Base-by-base conservation (phyloP, 1,140 invertebrate genomes). In the Physella acuta region DNA sequence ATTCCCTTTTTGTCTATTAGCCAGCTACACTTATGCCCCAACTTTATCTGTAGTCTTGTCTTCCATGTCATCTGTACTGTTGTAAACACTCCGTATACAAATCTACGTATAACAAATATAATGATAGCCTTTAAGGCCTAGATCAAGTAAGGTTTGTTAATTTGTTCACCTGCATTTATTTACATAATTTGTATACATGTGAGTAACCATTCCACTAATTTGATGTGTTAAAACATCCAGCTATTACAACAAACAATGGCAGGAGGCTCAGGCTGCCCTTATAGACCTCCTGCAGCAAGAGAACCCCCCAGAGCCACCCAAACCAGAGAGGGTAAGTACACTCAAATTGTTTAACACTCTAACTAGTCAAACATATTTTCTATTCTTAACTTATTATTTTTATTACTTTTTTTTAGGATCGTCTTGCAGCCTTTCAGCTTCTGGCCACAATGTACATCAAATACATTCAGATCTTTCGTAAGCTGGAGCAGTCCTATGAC, bases 401-500 rank as follows among this genome's bases (percentile, higher is more conserved):
- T n/a, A n/a, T n/a, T n/a, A n/a, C 44, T 51, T 33, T 28, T 49
- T 65, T 72, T 75, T 72, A 86, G 85, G 84, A 85, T 76, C 78
- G 80, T 37, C 55, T 80, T 33, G 83, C 83, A 33, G 84, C 81
- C 24, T 85, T 86, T 72, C 84, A 86, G 69, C 73, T 84, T 11
- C 65, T 86, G 39, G 84, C 84, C 0, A 86, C 85, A 0, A 85
- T 86, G 77, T 93, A 93, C 78, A 85, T 93, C 0, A 90, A 91
- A 63, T 97, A 97, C 77, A 91, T 94, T 2, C 84, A 90, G 20
- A 87, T 93, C 0, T 88, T 91, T 16, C 90, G 92, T 67, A 89
- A 89, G 71, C 79, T 98, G 14, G 90, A 93, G 77, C 84, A 89
- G 71, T 92, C 93, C 68, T 93, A 95, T 77, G 94, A 97, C 80